These are phyloP conservation scores for Thereva nobilitata DNA, from an alignment of 2,888 invertebrate species.

Conservation along the genomic window DNA sequence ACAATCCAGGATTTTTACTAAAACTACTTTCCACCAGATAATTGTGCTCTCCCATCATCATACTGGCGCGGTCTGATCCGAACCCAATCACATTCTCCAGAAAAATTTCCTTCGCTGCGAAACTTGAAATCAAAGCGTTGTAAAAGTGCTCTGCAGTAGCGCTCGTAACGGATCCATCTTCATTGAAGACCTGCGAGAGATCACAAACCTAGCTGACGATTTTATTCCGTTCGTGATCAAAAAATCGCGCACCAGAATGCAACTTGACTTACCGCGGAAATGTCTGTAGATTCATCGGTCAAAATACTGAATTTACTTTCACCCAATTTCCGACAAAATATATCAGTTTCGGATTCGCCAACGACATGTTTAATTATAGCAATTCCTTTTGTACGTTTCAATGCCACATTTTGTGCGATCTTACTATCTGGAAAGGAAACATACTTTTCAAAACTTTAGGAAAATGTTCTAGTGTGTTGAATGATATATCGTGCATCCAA, in stretches of 20 bases:
- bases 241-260: slow-evolving; percentile 3
- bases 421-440: too few species aligned
- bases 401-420: slow-evolving; percentile 13
- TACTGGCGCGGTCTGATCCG: slow-evolving; percentile 28
- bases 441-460: slow-evolving; percentile 16
- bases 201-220: slow-evolving; percentile 3
- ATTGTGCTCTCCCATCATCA: slow-evolving; percentile 45
- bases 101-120: slow-evolving; percentile 1
- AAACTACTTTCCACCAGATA: too few species aligned
- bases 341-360: background rate
- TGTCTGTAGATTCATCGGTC: too few species aligned
- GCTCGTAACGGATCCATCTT: background rate
- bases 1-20: too few species aligned
- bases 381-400: slow-evolving; percentile 3
- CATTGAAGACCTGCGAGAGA: background rate
- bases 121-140: background rate
- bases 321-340: background rate
- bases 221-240: background rate
- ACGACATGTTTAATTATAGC: slow-evolving; percentile 21
- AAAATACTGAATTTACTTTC: background rate
- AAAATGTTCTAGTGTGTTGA: slow-evolving; percentile 8
- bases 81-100: slow-evolving; percentile 48
- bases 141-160: slow-evolving; percentile 8
- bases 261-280: too few species aligned
- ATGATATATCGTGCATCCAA: slow-evolving; percentile 16